Conservation (phyloP, 2,113 vertebrate genomes). For the Odocoileus virginianus region DNA sequence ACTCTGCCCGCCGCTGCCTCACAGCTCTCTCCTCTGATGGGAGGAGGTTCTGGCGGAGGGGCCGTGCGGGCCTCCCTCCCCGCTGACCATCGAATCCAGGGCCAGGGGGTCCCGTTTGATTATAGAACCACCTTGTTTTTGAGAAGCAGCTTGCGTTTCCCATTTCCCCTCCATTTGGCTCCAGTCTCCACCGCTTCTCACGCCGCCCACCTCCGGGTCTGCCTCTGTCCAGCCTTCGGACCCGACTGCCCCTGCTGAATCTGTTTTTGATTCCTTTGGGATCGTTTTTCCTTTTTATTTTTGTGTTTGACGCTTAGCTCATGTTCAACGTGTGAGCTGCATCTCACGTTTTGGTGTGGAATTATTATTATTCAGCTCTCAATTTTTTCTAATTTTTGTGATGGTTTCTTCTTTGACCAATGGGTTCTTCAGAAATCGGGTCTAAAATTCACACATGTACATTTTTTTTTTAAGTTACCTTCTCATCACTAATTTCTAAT, state of each 20-base stretch:
- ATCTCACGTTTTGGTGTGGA: neutral
- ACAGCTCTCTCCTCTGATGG: neutral
- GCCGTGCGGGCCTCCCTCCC: no score
- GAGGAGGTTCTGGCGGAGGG: neutral
- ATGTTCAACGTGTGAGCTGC: neutral
- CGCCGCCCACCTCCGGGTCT: neutral
- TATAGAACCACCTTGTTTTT: neutral
- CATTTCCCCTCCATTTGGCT: neutral
- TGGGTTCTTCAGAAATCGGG: neutral
- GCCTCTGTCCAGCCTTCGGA: neutral
- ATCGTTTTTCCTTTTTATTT: neutral
- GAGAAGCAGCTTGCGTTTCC: neutral
- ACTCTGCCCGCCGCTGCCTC: neutral
- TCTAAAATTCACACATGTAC: neutral
- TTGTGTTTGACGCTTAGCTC: neutral
- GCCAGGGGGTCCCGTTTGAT: neutral
- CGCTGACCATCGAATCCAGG: neutral
- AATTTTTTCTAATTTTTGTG: neutral
- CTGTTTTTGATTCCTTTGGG: neutral
- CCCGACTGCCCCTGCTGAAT: neutral
- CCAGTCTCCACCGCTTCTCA: neutral
- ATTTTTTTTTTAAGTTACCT: neutral
- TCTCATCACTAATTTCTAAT: neutral
- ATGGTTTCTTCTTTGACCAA: neutral
- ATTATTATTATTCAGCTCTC: neutral